These are phyloP conservation scores for Momotus momota DNA, from an alignment of 2,797 vertebrate species.

Conservation along the genomic window DNA sequence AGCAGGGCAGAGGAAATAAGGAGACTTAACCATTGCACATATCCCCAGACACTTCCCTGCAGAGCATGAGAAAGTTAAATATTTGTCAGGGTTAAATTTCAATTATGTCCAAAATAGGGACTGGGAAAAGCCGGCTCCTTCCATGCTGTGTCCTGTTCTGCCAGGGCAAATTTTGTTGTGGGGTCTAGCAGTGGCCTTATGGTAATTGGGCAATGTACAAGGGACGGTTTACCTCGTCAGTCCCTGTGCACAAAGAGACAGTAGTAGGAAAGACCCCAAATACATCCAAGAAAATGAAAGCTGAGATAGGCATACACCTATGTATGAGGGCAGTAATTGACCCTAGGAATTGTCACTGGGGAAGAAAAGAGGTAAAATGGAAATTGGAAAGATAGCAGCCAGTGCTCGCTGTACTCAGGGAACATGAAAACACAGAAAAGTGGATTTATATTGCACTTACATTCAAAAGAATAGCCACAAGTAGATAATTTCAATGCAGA, in stretches of 20 bases:
- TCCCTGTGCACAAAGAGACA: neutral
- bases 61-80: neutral
- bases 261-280: neutral
- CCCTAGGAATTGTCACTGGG: neutral
- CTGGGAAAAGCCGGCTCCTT: neutral
- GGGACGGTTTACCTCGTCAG: neutral
- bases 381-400: neutral
- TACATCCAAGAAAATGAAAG: neutral
- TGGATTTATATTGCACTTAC: neutral
- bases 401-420: neutral
- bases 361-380: neutral
- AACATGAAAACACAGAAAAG: neutral
- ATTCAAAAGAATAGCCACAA: neutral
- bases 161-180: neutral
- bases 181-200: neutral
- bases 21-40: neutral
- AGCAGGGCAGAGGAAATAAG: neutral
- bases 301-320: neutral
- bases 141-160: neutral
- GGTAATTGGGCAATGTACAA: neutral
- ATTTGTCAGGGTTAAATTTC: neutral
- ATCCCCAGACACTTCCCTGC: neutral
- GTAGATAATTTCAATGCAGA: neutral
- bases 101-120: neutral
- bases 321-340: neutral